These are phyloP conservation scores for Sebastes trivittatus DNA, from an alignment of 2,797 vertebrate species.

Conservation along the genomic window DNA sequence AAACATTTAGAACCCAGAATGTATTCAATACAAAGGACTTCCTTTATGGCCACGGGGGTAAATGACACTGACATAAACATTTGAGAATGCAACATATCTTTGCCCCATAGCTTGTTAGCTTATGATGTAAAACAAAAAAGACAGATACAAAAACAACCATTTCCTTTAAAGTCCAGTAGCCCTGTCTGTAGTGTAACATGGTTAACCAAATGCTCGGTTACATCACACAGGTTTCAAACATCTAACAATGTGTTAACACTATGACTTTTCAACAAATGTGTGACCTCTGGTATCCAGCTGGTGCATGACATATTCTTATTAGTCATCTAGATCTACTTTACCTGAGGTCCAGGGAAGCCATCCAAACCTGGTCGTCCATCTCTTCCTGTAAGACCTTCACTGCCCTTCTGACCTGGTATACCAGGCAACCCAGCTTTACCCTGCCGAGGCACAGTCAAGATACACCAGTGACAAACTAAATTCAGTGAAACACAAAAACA, in stretches of 20 bases:
- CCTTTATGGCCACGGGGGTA: neutral
- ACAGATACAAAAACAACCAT: neutral
- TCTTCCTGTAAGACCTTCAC: constrained; percentile 76
- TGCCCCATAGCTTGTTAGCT: neutral
- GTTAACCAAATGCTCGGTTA: neutral
- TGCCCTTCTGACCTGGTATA: constrained; percentile 82
- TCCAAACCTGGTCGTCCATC: constrained; percentile 89
- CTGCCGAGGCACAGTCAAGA: constrained; percentile 49
- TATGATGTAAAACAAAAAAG: neutral
- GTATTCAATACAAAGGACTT: neutral
- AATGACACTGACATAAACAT: neutral
- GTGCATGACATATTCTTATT: neutral
- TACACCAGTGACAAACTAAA: neutral
- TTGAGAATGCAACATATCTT: neutral
- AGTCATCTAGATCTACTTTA: constrained; percentile 51
- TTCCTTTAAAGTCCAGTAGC: neutral
- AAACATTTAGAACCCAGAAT: neutral
- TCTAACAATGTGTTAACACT: neutral
- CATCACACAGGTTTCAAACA: neutral
- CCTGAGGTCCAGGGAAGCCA: constrained; percentile 89
- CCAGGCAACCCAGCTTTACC: constrained; percentile 86
- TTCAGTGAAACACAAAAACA: neutral
- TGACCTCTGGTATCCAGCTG: neutral
- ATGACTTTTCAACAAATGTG: neutral
- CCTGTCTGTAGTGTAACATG: neutral